A percentile compares a stretch with the other conserved stretches of the same genome.
Evolutionary conservation across 2,888 invertebrate genomes (phyloP).

Genomic region (Plagiodera versicolora): DNA sequence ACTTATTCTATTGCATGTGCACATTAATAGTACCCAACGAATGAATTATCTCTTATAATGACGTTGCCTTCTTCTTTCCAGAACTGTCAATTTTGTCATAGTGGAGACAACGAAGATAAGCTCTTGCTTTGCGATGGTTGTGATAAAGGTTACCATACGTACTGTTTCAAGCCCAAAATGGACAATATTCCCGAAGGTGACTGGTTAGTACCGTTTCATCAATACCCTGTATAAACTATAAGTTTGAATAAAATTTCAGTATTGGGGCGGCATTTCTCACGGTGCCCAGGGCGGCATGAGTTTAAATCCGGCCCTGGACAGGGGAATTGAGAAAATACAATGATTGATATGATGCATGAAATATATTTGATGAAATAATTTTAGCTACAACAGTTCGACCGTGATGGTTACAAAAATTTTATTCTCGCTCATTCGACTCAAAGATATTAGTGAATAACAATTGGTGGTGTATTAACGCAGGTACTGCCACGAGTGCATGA

Average conservation of each 20-base stretch:
- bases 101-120: slow-evolving; percentile 95
- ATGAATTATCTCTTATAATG: not conserved
- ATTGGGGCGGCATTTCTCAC: too few species aligned
- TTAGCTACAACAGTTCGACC: too few species aligned
- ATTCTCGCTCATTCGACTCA: too few species aligned
- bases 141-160: slow-evolving; percentile 98
- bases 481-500: slow-evolving; percentile 95
- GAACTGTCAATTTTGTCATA: slow-evolving; percentile 97
- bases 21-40: not conserved
- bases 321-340: too few species aligned
- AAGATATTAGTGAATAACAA: too few species aligned
- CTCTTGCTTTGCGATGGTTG: slow-evolving; percentile 95
- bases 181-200: slow-evolving; percentile 96
- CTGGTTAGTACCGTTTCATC: slow-evolving; percentile 67
- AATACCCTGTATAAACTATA: too few species aligned
- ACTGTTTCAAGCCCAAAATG: slow-evolving; percentile 97
- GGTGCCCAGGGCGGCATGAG: too few species aligned
- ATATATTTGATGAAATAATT: too few species aligned
- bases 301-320: too few species aligned
- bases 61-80: slow-evolving; percentile 56
- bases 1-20: not conserved
- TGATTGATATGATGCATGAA: too few species aligned
- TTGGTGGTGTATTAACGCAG: slow-evolving; percentile 57
- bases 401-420: too few species aligned
- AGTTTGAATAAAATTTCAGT: too few species aligned